Percentiles rank a stretch among this genome's conserved stretches.
These are phyloP conservation scores for Knipowitschia caucasica DNA, from an alignment of 2,797 vertebrate species.

Conservation along the genomic window DNA sequence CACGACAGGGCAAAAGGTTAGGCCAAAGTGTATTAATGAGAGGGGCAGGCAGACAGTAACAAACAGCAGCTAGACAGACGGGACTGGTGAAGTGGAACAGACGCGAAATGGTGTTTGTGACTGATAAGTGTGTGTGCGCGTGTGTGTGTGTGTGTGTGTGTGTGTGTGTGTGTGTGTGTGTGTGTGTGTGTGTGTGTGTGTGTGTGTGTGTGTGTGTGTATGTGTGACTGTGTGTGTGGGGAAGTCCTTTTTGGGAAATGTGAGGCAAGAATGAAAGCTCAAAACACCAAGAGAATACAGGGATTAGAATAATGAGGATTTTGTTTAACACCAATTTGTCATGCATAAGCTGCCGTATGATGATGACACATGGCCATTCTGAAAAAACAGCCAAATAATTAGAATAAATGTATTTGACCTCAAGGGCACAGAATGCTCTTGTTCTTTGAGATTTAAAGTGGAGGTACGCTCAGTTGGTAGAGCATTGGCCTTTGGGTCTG, in stretches of 20 bases:
- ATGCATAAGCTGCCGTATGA: not conserved
- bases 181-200: slow-evolving; percentile 48
- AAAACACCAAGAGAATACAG: slow-evolving; percentile 16
- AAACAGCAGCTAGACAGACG: slow-evolving; percentile 58
- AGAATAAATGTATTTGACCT: too few relatives aligned
- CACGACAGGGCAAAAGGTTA: slow-evolving; percentile 39
- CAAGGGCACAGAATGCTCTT: too few relatives aligned
- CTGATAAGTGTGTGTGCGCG: slow-evolving; percentile 50
- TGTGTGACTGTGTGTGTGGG: too few relatives aligned
- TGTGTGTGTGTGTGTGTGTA: too few relatives aligned
- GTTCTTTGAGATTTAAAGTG: too few relatives aligned
- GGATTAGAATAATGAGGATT: slow-evolving; percentile 18
- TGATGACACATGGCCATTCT: too few relatives aligned
- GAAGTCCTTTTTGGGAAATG: slow-evolving; percentile 27
- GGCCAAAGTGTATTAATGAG: slow-evolving; percentile 53
- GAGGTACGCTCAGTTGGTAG: too few relatives aligned
- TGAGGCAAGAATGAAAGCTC: slow-evolving; percentile 20
- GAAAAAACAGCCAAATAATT: too few relatives aligned
- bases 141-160: slow-evolving; percentile 29
- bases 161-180: slow-evolving; percentile 42
- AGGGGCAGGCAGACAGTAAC: slow-evolving; percentile 34
- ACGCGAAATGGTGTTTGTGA: slow-evolving; percentile 52
- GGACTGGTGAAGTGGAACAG: slow-evolving; percentile 60
- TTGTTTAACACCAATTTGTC: not conserved
- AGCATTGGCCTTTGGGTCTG: too few relatives aligned